Base-by-base conservation (phyloP, 1,140 invertebrate genomes). In the Anastrepha ludens region DNA sequence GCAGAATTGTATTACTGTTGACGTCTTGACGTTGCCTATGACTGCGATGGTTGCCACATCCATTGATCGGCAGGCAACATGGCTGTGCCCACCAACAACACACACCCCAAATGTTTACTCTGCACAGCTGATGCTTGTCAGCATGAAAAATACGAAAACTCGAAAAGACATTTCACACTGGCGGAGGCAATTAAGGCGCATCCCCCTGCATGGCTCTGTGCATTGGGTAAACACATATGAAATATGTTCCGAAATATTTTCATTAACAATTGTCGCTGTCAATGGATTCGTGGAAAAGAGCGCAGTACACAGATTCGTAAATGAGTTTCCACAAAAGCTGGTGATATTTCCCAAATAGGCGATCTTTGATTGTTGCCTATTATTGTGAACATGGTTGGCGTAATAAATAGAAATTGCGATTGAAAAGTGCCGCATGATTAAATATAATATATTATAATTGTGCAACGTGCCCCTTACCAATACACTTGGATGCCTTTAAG, bases 201-300 rank as follows among this genome's bases (percentile, higher is more conserved):
- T 64, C n/a, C 62, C 1, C 62, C 20, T 29, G 60, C 17, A 64
- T 20, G 62, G 17, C 62, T 20, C 62, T 20, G n/a, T 20, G 60
- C n/a, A 7, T 64, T 64, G 62, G 20, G 62, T 13, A 64, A 64
- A 64, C n/a, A 64, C 62, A n/a, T 20, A 64, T 64, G 62, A 20
- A 15, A 29, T 29, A 29, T 20, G 62, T 6, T 64, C 20, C 6
- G 20, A 64, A 64, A 64, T 64, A 64, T 64, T 64, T 64, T 64
- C 62, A 64, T 64, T 64, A 64, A 64, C n/a, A 64, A 64, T 20
- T 64, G n/a, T 29, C 20, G 62, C 62, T 64, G 62, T 64, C 62
- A 64, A 64, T 64, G 62, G 62, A 6, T 64, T 29, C n/a, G 8
- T 64, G 9, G 62, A 64, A 64, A 64, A 5, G 62, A 17, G 20